These are phyloP conservation scores for Miniopterus natalensis DNA, from an alignment of 2,113 vertebrate genomes.

Conservation along the genomic window DNA sequence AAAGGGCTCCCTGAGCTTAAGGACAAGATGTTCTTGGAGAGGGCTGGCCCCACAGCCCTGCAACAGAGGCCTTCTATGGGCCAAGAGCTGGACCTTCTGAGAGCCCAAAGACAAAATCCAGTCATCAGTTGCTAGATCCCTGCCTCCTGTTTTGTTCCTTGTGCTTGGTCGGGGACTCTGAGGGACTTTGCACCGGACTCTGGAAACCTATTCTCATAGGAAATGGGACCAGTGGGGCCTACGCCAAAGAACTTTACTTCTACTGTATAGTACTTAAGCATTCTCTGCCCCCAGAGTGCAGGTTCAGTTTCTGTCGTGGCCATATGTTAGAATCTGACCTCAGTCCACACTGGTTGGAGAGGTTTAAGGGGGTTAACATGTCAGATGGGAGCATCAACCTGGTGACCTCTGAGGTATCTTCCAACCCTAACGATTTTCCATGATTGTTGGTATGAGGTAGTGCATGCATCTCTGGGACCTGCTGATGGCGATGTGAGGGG, in stretches of 20 bases:
- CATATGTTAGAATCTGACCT: not conserved
- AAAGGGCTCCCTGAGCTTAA: not conserved
- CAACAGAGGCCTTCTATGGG: not conserved
- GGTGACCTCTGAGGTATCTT: not conserved
- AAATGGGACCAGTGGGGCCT: not conserved
- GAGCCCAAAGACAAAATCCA: not conserved
- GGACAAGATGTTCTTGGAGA: not conserved
- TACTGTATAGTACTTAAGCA: not conserved
- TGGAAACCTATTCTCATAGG: slow-evolving; percentile 38
- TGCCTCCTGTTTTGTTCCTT: slow-evolving; percentile 32
- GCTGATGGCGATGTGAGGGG: slow-evolving; percentile 58
- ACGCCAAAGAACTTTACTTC: not conserved
- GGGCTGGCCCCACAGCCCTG: not conserved
- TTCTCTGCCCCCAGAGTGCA: not conserved
- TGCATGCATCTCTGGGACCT: not conserved
- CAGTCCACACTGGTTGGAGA: not conserved
- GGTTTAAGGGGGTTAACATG: not conserved
- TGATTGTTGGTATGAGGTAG: not conserved
- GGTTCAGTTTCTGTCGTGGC: not conserved
- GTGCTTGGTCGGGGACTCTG: slow-evolving; percentile 51
- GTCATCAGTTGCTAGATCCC: not conserved
- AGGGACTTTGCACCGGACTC: slow-evolving; percentile 59
- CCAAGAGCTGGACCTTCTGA: not conserved
- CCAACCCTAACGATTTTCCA: not conserved
- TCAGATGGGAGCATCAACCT: not conserved